phyloP scores from a whole-genome alignment of 2,113 vertebrate species.

The Morone chrysops region DNA sequence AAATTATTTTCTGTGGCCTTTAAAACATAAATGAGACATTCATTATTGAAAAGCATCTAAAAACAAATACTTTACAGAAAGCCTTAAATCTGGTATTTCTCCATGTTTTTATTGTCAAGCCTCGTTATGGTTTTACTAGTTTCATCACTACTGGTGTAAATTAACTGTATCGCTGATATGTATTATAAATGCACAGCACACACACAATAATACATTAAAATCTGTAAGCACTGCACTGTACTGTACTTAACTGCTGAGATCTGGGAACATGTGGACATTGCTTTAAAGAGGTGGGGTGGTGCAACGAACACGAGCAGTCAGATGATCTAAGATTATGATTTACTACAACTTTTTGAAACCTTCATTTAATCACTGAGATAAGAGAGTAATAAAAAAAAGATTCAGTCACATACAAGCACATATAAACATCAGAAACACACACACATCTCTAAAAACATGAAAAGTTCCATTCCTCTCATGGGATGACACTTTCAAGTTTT shows the following conservation, averaged over 20 bases:
- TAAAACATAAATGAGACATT: background rate
- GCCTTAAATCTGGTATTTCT: background rate
- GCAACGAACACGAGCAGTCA: background rate
- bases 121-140: background rate
- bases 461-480: background rate
- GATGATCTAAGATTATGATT: background rate
- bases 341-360: background rate
- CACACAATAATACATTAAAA: too few relatives aligned
- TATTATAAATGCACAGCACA: background rate
- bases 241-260: background rate
- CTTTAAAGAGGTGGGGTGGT: background rate
- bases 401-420: background rate
- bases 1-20: constrained; percentile 35
- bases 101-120: background rate
- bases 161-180: background rate
- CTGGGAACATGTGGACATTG: background rate
- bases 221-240: too few relatives aligned
- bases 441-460: background rate
- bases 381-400: background rate
- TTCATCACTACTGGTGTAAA: background rate
- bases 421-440: background rate
- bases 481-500: background rate
- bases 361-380: background rate
- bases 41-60: background rate
- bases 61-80: background rate